These are phyloP conservation scores for Triplophysa yarkandensis DNA, from an alignment of 2,797 vertebrate species.

Conservation along the genomic window DNA sequence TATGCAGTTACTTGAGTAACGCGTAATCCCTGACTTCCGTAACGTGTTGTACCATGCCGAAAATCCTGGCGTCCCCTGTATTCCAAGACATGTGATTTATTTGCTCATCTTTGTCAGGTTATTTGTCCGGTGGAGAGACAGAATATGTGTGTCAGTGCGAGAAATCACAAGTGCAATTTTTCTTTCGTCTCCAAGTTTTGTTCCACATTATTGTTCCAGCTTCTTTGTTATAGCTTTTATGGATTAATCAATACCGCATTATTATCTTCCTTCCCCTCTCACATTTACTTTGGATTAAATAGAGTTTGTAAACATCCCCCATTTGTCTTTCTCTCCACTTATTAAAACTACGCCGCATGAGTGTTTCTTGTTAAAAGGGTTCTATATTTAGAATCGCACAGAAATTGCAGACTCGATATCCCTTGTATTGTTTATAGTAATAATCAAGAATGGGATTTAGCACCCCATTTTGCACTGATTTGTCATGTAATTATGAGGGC, in stretches of 20 bases:
- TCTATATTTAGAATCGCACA: slow-evolving; percentile 13
- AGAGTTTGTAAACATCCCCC: slow-evolving; percentile 72
- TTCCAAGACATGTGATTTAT: not conserved
- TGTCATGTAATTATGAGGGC: slow-evolving; percentile 64
- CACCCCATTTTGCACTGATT: slow-evolving; percentile 65
- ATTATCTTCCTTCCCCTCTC: slow-evolving; percentile 69
- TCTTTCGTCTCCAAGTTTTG: slow-evolving; percentile 44
- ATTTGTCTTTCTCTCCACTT: slow-evolving; percentile 68
- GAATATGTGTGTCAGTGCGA: slow-evolving; percentile 29
- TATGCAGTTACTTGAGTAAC: no score
- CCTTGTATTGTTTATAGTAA: slow-evolving; percentile 14
- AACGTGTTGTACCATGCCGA: no score
- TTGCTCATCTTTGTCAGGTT: not conserved
- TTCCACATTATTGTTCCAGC: slow-evolving; percentile 56
- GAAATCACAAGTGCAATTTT: slow-evolving; percentile 45
- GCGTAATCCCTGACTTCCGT: no score
- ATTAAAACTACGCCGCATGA: slow-evolving; percentile 66
- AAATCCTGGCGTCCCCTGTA: no score
- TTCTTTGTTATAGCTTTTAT: slow-evolving; percentile 65
- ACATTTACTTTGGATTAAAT: slow-evolving; percentile 65
- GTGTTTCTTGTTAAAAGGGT: slow-evolving; percentile 46
- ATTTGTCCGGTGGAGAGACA: not conserved
- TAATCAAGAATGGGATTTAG: slow-evolving; percentile 50
- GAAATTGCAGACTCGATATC: not conserved
- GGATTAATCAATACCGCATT: slow-evolving; percentile 76